Evolutionary conservation across 2,888 invertebrate species (phyloP), one percentile per base, ranked within the genome.

Genomic region (Augiades crinisus): DNA sequence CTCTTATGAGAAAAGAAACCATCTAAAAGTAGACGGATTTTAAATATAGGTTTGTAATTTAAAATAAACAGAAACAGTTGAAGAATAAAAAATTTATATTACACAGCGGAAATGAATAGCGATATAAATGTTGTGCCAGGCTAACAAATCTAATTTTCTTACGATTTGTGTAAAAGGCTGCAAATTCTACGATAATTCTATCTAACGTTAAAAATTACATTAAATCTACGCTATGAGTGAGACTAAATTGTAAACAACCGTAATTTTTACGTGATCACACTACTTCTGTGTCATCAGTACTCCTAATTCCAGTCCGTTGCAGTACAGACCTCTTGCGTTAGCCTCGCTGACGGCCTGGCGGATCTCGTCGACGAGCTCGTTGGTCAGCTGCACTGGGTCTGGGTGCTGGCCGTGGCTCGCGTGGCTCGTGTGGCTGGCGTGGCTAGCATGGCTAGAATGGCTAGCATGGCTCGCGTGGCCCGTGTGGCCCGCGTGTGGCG

Each of bases 311-410:
- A 41, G 34, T 24, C 49, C 34, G 17, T 8, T 40, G 37, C 14
- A 10, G 41, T 54, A 55, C 53, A 41, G 51, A 95, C 96, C 95
- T 94, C 95, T 92, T 60, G 95, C 95, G 90, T 95, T 96, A 62
- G 96, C 96, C 87, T 96, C 96, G 81, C 93, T 95, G 69, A 96
- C 96, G 66, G 96, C 96, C 81, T 95, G 95, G 59, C 95, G 92
- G 71, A 96, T 96, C 91, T 96, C 96, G 82, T 96, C 96, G 62
- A 96, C 94, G 63, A 96, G 91, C 75, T 95, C 94, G 86, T 95
- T 95, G 68, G 94, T 94, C 72, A 93, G 94, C 81, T 91, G 93
- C 82, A 93, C 93, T 63, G 93, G 90, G 81, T 92, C 93, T 63
- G 91, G 92, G 69, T 88, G 78, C 33, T 67, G 62, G 17, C 36